phyloP scores from a whole-genome alignment of 2,797 vertebrate species.

The Falco peregrinus region DNA sequence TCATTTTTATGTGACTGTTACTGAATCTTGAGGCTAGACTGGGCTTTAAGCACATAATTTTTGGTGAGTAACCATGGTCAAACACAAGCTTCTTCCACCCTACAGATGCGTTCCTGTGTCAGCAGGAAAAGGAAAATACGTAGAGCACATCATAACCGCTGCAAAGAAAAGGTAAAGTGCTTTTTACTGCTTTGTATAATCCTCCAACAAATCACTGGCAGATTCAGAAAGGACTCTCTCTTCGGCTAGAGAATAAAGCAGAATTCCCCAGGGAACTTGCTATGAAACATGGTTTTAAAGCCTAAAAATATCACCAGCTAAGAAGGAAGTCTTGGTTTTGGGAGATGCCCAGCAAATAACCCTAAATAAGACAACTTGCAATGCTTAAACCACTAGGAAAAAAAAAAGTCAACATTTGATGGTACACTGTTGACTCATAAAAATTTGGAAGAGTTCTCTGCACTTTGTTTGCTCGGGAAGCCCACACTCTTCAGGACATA shows the following conservation, averaged over 20 bases:
- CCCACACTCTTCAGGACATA: not conserved
- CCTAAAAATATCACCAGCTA: constrained; percentile 37
- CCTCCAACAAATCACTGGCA: not conserved
- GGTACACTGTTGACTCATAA: not conserved
- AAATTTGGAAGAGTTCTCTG: not conserved
- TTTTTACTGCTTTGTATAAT: not conserved
- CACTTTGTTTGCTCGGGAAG: not conserved
- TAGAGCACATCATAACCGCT: not conserved
- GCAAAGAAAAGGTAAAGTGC: not conserved
- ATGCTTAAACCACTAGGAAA: not conserved
- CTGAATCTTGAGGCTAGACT: not conserved
- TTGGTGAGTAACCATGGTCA: not conserved
- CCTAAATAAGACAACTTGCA: constrained; percentile 11
- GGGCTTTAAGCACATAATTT: not conserved
- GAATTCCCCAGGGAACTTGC: not conserved
- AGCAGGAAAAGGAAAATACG: not conserved
- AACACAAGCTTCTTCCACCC: not conserved
- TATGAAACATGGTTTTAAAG: constrained; percentile 20
- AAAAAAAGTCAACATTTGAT: not conserved
- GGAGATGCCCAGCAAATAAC: constrained; percentile 21
- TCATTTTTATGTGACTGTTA: not conserved
- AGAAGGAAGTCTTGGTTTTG: constrained; percentile 38
- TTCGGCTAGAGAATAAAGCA: not conserved
- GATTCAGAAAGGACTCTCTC: not conserved
- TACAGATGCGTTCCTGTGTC: rapidly evolving